Conservation (phyloP, 2,888 invertebrate species). For the Lamellibrachia satsuma region DNA sequence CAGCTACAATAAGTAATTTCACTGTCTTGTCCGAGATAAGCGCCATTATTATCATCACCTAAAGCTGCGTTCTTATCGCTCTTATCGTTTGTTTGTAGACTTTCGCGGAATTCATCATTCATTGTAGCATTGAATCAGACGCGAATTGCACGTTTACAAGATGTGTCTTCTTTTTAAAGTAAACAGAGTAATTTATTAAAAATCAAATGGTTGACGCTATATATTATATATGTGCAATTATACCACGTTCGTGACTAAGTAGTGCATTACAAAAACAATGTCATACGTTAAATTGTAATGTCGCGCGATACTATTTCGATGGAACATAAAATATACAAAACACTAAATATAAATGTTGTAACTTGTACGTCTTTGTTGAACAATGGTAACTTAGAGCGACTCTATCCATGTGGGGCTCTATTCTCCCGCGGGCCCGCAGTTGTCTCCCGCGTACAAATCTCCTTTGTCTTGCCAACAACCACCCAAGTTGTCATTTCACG, state of each 20-base stretch:
- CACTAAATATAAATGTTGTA: neutral
- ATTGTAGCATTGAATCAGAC: too few species aligned
- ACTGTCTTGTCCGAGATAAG: too few species aligned
- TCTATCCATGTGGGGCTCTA: neutral
- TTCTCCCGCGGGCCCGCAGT: neutral
- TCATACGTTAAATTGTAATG: neutral
- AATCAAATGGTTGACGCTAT: too few species aligned
- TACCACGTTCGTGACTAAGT: neutral
- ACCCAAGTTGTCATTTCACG: slow-evolving; percentile 17
- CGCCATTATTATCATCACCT: too few species aligned
- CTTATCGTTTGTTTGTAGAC: too few species aligned
- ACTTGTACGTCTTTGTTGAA: neutral
- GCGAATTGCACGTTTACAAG: too few species aligned
- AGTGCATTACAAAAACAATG: neutral
- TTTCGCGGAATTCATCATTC: too few species aligned
- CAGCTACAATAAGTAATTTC: neutral
- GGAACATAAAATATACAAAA: neutral
- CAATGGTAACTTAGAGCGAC: neutral
- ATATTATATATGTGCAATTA: neutral
- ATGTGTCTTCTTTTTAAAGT: too few species aligned
- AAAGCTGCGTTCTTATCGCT: too few species aligned
- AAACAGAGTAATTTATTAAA: too few species aligned
- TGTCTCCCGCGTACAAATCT: neutral
- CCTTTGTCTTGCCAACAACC: neutral
- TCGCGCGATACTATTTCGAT: neutral